phyloP scores from a whole-genome alignment of 1,140 invertebrate genomes.

The Zaprionus inermis region DNA sequence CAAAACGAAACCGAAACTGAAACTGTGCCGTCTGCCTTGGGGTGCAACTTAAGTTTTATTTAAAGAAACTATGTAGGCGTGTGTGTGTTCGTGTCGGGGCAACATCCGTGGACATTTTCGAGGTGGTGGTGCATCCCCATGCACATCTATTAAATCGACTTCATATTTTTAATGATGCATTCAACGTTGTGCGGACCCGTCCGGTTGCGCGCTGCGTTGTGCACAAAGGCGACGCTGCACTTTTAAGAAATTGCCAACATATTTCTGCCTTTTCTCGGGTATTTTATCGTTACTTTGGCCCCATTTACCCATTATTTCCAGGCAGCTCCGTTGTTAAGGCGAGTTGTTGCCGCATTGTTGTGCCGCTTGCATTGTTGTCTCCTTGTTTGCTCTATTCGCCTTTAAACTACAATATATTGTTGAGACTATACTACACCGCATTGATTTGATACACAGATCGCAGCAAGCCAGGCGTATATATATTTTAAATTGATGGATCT shows the following conservation, averaged over 20 bases:
- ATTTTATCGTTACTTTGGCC: slow-evolving; percentile 50
- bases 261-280: slow-evolving; percentile 54
- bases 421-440: no score
- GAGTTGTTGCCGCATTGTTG: slow-evolving; percentile 44
- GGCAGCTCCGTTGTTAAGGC: neutral
- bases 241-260: slow-evolving; percentile 55
- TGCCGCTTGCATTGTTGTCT: slow-evolving; percentile 40
- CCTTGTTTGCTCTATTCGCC: slow-evolving; percentile 13
- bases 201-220: neutral
- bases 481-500: no score
- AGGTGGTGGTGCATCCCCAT: slow-evolving; percentile 45
- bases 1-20: neutral
- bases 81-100: slow-evolving; percentile 2
- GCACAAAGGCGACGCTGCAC: slow-evolving; percentile 46
- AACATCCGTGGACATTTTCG: slow-evolving; percentile 24
- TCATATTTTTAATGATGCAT: slow-evolving; percentile 72
- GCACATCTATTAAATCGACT: slow-evolving; percentile 78
- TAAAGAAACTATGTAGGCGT: slow-evolving; percentile 22
- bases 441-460: no score
- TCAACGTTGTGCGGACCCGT: slow-evolving; percentile 19
- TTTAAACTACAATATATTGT: no score
- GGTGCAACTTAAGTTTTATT: slow-evolving; percentile 60
- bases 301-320: neutral
- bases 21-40: slow-evolving; percentile 25
- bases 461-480: no score